These are phyloP conservation scores for Acanthaster planci DNA, from an alignment of 35 echinoderm and acorn worm species.

Conservation along the genomic window DNA sequence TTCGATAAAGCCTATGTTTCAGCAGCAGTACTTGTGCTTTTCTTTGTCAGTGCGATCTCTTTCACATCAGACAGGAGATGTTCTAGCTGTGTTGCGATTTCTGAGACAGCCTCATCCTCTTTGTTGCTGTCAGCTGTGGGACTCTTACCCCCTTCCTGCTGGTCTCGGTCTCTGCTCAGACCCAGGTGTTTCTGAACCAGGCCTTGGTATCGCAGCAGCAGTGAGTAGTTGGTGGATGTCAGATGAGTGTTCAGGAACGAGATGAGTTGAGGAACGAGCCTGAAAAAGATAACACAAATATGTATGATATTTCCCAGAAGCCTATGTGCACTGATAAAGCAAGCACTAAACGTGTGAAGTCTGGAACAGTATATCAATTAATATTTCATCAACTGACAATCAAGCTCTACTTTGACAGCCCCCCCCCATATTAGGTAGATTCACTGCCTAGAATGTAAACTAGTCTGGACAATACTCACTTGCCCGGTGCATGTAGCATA, in stretches of 20 bases:
- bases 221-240: slow-evolving; percentile 43
- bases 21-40: slow-evolving; percentile 35
- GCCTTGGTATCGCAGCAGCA: slow-evolving; percentile 70
- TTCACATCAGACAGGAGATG: slow-evolving; percentile 71
- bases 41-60: slow-evolving; percentile 86
- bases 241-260: slow-evolving; percentile 62
- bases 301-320: no score
- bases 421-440: not conserved
- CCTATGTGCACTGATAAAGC: no score
- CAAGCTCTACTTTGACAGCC: not conserved
- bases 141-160: not conserved
- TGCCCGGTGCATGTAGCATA: slow-evolving; percentile 95
- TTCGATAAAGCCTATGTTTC: slow-evolving; percentile 27
- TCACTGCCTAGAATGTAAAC: not conserved
- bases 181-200: slow-evolving; percentile 87
- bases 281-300: slow-evolving; percentile 8
- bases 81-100: slow-evolving; percentile 40
- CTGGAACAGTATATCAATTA: not conserved
- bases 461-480: slow-evolving; percentile 49
- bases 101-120: not conserved
- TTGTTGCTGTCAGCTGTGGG: slow-evolving; percentile 2
- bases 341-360: not conserved
- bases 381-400: not conserved
- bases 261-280: slow-evolving; percentile 87
- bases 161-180: slow-evolving; percentile 46